These are phyloP conservation scores for Enchytraeus crypticus DNA, from an alignment of 2,888 invertebrate species.

Conservation along the genomic window DNA sequence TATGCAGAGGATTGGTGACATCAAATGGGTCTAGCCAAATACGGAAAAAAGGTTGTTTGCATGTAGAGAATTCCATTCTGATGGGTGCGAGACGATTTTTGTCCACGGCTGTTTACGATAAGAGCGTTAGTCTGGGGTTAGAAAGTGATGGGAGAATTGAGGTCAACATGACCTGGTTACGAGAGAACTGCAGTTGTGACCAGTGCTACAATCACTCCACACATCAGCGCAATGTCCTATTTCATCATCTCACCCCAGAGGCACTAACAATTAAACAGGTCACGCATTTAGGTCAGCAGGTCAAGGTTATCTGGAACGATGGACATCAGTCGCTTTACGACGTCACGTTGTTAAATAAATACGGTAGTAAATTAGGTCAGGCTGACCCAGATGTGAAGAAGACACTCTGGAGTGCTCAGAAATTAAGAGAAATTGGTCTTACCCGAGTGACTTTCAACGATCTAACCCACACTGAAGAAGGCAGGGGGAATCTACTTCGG, in stretches of 20 bases:
- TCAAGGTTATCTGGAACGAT: constrained; percentile 53
- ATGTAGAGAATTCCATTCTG: too few relatives aligned
- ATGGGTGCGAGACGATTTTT: too few relatives aligned
- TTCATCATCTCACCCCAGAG: constrained; percentile 36
- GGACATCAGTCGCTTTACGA: constrained; percentile 31
- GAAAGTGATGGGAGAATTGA: background rate
- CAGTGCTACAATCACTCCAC: constrained; percentile 57
- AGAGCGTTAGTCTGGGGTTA: too few relatives aligned
- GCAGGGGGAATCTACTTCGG: constrained; percentile 25
- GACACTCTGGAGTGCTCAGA: background rate
- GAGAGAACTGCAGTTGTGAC: constrained; percentile 59
- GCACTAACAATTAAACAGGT: constrained; percentile 44
- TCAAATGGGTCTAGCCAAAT: too few relatives aligned
- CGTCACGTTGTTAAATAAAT: constrained; percentile 30
- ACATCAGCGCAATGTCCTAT: constrained; percentile 56
- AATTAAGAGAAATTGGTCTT: background rate
- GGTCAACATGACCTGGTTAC: constrained; percentile 50
- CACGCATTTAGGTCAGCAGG: constrained; percentile 40
- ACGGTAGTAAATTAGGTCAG: too few relatives aligned
- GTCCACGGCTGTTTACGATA: too few relatives aligned
- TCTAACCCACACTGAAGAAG: constrained; percentile 26
- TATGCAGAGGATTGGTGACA: too few relatives aligned
- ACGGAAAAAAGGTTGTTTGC: too few relatives aligned
- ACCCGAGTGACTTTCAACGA: constrained; percentile 7
- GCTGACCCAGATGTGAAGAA: background rate